Base-by-base conservation (phyloP, 2,113 vertebrate genomes). In the Gadus chalcogrammus region DNA sequence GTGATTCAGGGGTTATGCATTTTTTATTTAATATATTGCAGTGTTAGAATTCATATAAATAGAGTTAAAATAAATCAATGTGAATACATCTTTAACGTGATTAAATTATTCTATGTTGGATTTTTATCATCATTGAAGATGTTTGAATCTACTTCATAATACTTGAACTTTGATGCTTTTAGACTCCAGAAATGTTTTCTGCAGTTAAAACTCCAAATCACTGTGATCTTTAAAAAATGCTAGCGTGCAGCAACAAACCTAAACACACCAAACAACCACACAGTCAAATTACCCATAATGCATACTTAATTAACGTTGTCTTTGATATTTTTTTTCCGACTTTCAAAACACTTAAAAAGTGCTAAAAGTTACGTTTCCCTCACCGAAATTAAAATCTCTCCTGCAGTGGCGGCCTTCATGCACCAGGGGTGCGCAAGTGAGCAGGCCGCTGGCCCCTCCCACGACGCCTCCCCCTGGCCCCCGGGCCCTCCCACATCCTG, bases 401-500 rank as follows among this genome's bases (percentile, higher is more conserved):
- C 17, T 89, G 91, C 80, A 89, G 70, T 88, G 84, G 35, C 91
- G 65, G 13, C 53, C 3, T 87, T 88, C 90, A 90, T 88, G 87
- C 97, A 89, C 95, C 91, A 95, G 91, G 92, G 90, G 95, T 0
- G 96, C 93, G 97, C 97, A 99, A 93, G 95, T 91, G 97, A 98
- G 92, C 91, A 91, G 58, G 1, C 13, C 38, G 53, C 55, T 87
- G 67, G 73, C 88, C 83, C 85, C 91, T 48, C 91, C 92, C 86
- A 70, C 1, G 58, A n/a, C 0, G 78, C 91, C 48, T 75, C 91
- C 91, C 89, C 84, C 71, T 65, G 66, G 65, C 27, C 20, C 28
- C 56, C 74, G 77, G 69, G 77, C 80, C 89, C 88, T 87, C 91
- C 92, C 76, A 85, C 81, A 86, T 91, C 85, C 88, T 90, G 88